These are phyloP conservation scores for Zaprionus africanus DNA, from an alignment of 1,140 invertebrate species.

Conservation along the genomic window DNA sequence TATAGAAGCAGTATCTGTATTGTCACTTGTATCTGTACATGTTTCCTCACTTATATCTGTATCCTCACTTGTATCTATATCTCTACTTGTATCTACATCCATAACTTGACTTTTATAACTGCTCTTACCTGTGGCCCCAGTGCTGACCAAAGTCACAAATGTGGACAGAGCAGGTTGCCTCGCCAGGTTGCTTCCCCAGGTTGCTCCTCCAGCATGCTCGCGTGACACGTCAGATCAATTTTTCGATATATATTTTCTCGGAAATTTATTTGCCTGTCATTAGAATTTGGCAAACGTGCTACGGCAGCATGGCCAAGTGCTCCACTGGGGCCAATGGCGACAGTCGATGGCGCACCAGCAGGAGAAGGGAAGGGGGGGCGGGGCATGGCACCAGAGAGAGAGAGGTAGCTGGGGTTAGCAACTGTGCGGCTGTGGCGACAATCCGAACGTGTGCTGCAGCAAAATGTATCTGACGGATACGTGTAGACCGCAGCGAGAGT, in stretches of 20 bases:
- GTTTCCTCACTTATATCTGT: neutral
- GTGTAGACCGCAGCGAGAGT: constrained; percentile 21
- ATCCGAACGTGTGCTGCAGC: constrained; percentile 38
- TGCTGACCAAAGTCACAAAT: neutral
- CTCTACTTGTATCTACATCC: neutral
- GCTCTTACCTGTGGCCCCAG: neutral
- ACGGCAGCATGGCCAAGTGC: constrained; percentile 74
- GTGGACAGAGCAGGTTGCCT: neutral
- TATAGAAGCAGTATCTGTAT: neutral
- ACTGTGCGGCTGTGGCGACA: constrained; percentile 6
- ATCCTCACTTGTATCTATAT: neutral
- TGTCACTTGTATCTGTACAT: neutral
- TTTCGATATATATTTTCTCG: constrained; percentile 79
- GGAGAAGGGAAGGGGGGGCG: no score
- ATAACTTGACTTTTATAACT: neutral
- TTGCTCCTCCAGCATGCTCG: constrained; percentile 14
- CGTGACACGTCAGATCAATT: constrained; percentile 82
- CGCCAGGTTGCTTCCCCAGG: neutral
- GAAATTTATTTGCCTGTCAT: constrained; percentile 82
- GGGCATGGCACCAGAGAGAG: neutral
- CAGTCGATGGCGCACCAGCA: constrained; percentile 30
- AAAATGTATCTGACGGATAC: constrained; percentile 56
- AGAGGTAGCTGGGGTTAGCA: neutral
- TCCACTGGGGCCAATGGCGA: constrained; percentile 66
- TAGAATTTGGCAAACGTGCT: constrained; percentile 79